phyloP scores from a whole-genome alignment of 2,113 vertebrate genomes.

The Alethe diademata region DNA sequence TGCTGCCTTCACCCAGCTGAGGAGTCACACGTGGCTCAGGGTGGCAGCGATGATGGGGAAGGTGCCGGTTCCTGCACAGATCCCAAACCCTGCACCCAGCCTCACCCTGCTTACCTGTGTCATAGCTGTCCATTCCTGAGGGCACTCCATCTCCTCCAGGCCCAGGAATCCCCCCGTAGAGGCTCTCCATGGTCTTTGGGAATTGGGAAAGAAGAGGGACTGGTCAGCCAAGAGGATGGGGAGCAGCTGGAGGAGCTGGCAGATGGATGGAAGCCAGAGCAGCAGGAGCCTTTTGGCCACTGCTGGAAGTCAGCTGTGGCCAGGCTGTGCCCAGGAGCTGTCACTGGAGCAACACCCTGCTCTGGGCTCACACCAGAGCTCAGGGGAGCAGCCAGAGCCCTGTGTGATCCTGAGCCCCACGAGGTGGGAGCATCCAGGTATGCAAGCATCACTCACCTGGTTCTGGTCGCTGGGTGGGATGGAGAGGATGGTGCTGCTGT shows the following conservation, averaged over 20 bases:
- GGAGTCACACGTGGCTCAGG: neutral
- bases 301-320: neutral
- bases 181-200: conserved; percentile 87
- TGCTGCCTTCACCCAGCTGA: neutral
- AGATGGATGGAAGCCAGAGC: neutral
- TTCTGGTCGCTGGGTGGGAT: conserved; percentile 87
- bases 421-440: accelerated
- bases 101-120: conserved; percentile 54
- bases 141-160: conserved; percentile 65
- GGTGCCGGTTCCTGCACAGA: accelerated
- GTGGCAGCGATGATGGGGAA: accelerated
- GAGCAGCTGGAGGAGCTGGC: neutral
- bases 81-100: neutral
- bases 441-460: conserved; percentile 77
- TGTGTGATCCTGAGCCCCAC: accelerated
- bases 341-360: neutral
- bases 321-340: neutral
- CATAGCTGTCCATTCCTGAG: conserved; percentile 60
- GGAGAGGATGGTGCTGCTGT: conserved; percentile 92
- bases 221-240: neutral
- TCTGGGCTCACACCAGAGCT: neutral
- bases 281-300: neutral
- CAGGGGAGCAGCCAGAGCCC: neutral
- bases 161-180: conserved; percentile 74
- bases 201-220: neutral